Base-by-base conservation (phyloP, 2,888 invertebrate species). In the Epinotia demarniana region DNA sequence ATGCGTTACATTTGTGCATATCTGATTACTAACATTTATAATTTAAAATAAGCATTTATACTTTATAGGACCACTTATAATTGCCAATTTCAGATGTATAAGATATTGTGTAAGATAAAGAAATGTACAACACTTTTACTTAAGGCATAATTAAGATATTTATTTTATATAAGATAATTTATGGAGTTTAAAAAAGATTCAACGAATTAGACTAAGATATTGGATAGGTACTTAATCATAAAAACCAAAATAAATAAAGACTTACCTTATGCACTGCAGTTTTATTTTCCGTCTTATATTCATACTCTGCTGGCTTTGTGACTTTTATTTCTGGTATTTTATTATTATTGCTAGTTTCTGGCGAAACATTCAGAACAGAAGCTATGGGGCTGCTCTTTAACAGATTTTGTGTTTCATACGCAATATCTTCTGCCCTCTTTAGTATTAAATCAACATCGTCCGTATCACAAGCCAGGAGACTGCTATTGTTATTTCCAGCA, bases 361-460 rank as follows among this genome's bases (percentile, higher is more conserved):
- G 79, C 43, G 81, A 80, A 46, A 71, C 73, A 67, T 85, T 88
- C 3, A 73, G 39, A 63, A 77, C 79, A 58, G 81, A 72, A 33
- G 84, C 79, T 27, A 87, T 76, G 43, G 92, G 91, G 73, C 87
- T 89, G 77, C 80, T 87, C 83, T 92, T 92, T 23, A 94, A 78
- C 71, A 94, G 85, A 83, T 87, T 88, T 78, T 91, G 83, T 55
- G 93, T 90, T 80, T 93, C 92, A 8, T 86, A 83, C 13, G 93
- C 91, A 43, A 93, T 90, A 77, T 90, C 88, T 82, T 93, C 92
- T 5, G 94, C 94, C 79, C 88, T 89, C 81, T 91, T 93, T 73
- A 94, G 85, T 81, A 94, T 93, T 75, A 92, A 80, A 62, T 90
- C 93, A 4, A 94, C 89, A 83, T 94, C 94, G 39, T 93, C 93